phyloP scores from a whole-genome alignment of 2,797 vertebrate genomes.

The Novumbra hubbsi region DNA sequence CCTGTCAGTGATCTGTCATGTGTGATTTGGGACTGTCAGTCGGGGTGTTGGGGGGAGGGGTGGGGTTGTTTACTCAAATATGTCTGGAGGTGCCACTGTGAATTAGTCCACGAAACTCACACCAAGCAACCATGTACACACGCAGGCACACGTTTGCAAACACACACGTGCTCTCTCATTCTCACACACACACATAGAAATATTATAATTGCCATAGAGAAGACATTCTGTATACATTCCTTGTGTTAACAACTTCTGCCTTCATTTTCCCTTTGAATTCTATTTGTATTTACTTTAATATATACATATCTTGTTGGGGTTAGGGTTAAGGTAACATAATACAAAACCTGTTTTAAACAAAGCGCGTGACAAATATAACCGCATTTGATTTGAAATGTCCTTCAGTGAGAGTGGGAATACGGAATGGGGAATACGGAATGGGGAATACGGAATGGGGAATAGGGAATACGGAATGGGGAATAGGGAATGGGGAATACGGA shows the following conservation, averaged over 20 bases:
- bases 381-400: too few species aligned
- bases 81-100: conserved; percentile 60
- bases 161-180: too few species aligned
- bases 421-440: conserved; percentile 38
- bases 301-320: conserved; percentile 22
- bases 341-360: too few species aligned
- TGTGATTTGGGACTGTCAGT: conserved; percentile 70
- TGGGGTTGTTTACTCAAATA: conserved; percentile 63
- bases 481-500: conserved; percentile 45
- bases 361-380: too few species aligned
- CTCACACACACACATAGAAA: too few species aligned
- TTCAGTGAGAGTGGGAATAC: conserved; percentile 37
- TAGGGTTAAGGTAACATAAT: background rate
- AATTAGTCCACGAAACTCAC: conserved; percentile 28
- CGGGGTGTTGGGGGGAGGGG: conserved; percentile 26
- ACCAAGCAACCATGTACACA: too few species aligned
- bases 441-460: conserved; percentile 40
- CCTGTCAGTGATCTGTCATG: conserved; percentile 68
- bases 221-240: too few species aligned
- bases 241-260: too few species aligned
- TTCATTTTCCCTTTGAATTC: too few species aligned
- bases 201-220: too few species aligned
- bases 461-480: conserved; percentile 36
- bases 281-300: too few species aligned
- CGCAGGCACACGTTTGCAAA: too few species aligned